Base-by-base conservation (phyloP, 2,888 invertebrate genomes). In the Anthrax anthrax region DNA sequence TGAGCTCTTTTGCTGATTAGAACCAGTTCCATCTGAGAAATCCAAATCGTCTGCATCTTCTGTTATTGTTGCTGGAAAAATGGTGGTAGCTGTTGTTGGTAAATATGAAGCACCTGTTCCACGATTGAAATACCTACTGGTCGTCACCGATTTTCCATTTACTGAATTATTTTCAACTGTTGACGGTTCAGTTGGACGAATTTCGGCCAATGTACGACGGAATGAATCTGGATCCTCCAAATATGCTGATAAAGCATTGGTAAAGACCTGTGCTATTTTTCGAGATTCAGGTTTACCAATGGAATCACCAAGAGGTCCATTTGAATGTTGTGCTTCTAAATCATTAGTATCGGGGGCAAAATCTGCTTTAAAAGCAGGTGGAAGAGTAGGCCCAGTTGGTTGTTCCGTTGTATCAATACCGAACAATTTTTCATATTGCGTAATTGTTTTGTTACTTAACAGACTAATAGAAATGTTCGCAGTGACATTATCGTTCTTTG, bases 171-270 rank as follows among this genome's bases (percentile, higher is more conserved):
- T 70, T n/a, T 67, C 63, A 40, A 70, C 70, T 2, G 58, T 52
- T 17, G 81, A 73, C 1, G 84, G 85, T 56, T 84, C 84, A 0
- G 85, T 87, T 0, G 88, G 88, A 57, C 87, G 72, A 2, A 84
- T 81, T 53, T 84, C 80, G 9, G 82, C 80, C 18, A 89, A 63
- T 18, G 81, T 81, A 58, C 79, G 80, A 53, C 82, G 78, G 56
- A 88, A 88, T 44, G 79, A 79, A n/a, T 80, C 79, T 1, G 88
- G 88, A 63, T 88, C 82, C 63, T 87, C 81, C 5, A 89, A 70
- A 55, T 88, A 89, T 1, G 84, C 84, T 2, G 84, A 82, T 16
- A 89, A 65, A 0, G 87, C 88, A 58, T 85, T 80, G 1, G 87
- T 87, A 57, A 89, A 89, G 4, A 88, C 84, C 65, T 84, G 82